Conservation (phyloP, 2,888 invertebrate species). For the Lasioglossum malachurum region DNA sequence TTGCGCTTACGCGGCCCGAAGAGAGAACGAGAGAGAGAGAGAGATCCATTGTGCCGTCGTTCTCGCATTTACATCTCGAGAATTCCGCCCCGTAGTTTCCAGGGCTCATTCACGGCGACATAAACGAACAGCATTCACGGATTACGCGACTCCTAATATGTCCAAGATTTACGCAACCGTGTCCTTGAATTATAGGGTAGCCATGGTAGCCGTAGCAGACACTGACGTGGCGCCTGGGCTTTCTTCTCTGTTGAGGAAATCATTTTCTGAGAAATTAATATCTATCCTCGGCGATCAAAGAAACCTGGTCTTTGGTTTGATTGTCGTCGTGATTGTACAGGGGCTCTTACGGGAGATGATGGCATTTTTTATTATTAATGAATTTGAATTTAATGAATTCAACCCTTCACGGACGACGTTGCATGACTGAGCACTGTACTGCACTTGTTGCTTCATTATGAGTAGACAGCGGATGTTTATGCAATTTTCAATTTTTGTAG, state of each 20-base stretch:
- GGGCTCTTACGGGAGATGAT: too few species aligned
- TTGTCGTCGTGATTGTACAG: too few species aligned
- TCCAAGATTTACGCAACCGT: slow-evolving; percentile 41
- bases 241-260: background rate
- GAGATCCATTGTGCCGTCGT: slow-evolving; percentile 65
- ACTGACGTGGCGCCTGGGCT: background rate
- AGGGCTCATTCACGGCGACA: slow-evolving; percentile 65
- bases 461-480: too few species aligned
- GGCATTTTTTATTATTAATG: too few species aligned
- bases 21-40: background rate
- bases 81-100: slow-evolving; percentile 55
- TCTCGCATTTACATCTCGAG: slow-evolving; percentile 67
- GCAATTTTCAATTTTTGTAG: too few species aligned
- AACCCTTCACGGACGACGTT: too few species aligned
- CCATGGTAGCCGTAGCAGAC: background rate
- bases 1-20: slow-evolving; percentile 47
- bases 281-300: background rate
- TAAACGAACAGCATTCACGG: slow-evolving; percentile 60
- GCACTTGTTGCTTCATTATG: too few species aligned
- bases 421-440: too few species aligned
- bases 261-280: background rate
- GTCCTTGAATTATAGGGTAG: slow-evolving; percentile 42
- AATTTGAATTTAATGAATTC: too few species aligned
- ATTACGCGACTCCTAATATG: slow-evolving; percentile 63
- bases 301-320: too few species aligned